These are phyloP conservation scores for Merops nubicus DNA, from an alignment of 2,113 vertebrate species.

Conservation along the genomic window DNA sequence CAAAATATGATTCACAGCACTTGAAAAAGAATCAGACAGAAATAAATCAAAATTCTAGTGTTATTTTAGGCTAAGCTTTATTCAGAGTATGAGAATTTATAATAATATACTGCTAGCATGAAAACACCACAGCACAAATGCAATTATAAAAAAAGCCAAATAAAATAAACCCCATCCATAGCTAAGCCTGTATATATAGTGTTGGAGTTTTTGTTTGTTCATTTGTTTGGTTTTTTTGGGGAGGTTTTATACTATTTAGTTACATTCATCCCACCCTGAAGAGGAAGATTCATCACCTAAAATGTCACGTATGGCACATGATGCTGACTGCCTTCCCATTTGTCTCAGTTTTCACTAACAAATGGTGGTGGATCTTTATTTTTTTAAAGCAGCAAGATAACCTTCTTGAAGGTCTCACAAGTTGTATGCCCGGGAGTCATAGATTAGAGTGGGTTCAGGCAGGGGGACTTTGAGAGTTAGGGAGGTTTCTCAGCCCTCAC, in stretches of 20 bases:
- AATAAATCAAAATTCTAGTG: constrained; percentile 75
- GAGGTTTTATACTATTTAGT: not conserved
- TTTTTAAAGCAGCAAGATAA: not conserved
- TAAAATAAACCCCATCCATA: not conserved
- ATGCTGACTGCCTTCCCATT: not conserved
- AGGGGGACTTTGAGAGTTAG: not conserved
- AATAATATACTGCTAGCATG: constrained; percentile 25
- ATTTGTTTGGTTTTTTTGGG: no score
- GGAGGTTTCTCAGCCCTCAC: not conserved
- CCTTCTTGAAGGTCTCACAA: not conserved
- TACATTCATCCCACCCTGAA: not conserved
- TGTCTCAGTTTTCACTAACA: not conserved
- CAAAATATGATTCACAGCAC: constrained; percentile 78
- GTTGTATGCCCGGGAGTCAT: no score
- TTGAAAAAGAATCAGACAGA: constrained; percentile 69
- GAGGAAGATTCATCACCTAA: not conserved
- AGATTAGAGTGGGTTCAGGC: not conserved
- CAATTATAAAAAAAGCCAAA: not conserved
- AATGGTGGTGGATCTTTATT: not conserved
- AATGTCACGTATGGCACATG: not conserved
- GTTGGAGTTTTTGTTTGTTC: not conserved
- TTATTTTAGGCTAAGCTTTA: constrained; percentile 63
- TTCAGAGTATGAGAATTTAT: constrained; percentile 54
- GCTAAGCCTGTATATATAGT: not conserved
- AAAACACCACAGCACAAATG: constrained; percentile 28